Evolutionary conservation across 2,113 vertebrate species (phyloP), one percentile per base, ranked within the genome.

Genomic region (Ciconia maguari): DNA sequence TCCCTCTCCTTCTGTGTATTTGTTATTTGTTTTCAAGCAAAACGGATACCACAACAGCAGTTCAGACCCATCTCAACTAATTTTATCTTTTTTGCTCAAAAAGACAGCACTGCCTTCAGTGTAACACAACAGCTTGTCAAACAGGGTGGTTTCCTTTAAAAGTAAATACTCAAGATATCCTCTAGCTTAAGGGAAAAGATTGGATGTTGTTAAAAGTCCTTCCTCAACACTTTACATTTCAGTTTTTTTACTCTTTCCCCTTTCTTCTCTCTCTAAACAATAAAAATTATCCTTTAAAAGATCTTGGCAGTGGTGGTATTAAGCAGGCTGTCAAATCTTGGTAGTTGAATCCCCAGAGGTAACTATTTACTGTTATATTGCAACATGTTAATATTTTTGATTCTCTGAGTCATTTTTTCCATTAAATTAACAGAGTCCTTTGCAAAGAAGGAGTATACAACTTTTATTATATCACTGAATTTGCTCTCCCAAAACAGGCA

Each of bases 51-150:
- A 89, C 85, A 88, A 70, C 85, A 89, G 79, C 90, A 96, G 48
- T 90, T 97, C 92, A 96, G 92, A 68, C 71, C 60, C 79, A 75
- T 96, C 83, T 89, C 88, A 85, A 94, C 92, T 96, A 96, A 97
- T 93, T 96, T 97, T 94, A 92, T 97, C 94, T 90, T 60, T 93
- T 89, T 77, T 92, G 41, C 90, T 96, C 60, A 81, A 90, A 96
- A 95, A 94, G 83, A 85, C 72, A 72, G 58, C 93, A 85, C 81
- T 96, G 95, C 72, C 88, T 96, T 96, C 95, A 94, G 85, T 86
- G 77, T 96, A 97, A 94, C 96, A 96, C 92, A 96, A 97, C 96
- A 97, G 96, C 94, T 96, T 97, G 96, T 90, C 94, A 97, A 95
- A 83, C 96, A 93, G 79, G 88, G 92, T 93, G 76, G 79, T 78